Conservation (phyloP, 2,888 invertebrate genomes). For the Eristalinus sepulchralis region DNA sequence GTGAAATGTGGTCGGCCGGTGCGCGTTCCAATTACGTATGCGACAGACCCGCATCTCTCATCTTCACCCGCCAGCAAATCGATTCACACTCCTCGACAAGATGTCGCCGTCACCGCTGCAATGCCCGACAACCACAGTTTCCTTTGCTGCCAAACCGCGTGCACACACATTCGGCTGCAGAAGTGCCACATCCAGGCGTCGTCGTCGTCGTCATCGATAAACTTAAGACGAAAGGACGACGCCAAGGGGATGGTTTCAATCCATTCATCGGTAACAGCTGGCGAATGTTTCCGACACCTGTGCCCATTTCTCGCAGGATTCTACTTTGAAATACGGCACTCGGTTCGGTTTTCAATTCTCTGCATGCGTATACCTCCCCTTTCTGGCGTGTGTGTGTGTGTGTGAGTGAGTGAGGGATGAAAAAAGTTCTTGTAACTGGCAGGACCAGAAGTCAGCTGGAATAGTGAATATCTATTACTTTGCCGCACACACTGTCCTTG, state of each 20-base stretch:
- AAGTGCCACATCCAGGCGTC: background rate
- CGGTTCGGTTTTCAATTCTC: background rate
- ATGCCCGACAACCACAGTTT: background rate
- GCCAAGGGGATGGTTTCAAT: constrained; percentile 56
- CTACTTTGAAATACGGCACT: constrained; percentile 21
- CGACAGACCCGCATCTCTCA: background rate
- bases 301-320: constrained; percentile 49
- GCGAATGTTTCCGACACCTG: constrained; percentile 64
- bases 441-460: constrained; percentile 56
- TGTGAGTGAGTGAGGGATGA: constrained; percentile 4
- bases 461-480: constrained; percentile 69
- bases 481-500: constrained; percentile 64
- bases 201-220: background rate
- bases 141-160: background rate
- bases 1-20: background rate
- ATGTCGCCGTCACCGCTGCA: background rate
- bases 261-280: constrained; percentile 60
- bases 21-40: background rate
- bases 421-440: constrained; percentile 50
- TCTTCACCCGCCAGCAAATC: background rate
- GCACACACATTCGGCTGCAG: background rate
- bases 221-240: constrained; percentile 27
- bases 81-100: background rate
- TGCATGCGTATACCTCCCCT: background rate
- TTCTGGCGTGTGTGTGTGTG: constrained; percentile 7